Percentiles rank a stretch among this genome's conserved stretches.
Evolutionary conservation across 2,888 invertebrate species (phyloP).

Genomic region (Microplitis deprimator): DNA sequence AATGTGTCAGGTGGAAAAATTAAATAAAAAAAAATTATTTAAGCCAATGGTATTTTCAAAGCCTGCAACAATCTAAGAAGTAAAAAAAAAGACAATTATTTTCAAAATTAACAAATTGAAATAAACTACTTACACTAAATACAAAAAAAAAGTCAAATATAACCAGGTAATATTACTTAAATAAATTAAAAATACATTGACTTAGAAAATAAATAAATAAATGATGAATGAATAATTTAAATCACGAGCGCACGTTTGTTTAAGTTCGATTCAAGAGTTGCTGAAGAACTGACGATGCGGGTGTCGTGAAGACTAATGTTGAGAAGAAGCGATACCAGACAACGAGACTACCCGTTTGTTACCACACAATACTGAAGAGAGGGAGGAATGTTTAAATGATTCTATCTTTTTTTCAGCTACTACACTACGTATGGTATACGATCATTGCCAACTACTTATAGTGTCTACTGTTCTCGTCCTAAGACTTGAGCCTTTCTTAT

Average conservation of each 20-base stretch:
- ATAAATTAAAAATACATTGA: no score
- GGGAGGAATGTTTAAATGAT: constrained; percentile 54
- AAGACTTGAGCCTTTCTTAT: constrained; percentile 10
- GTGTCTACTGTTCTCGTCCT: constrained; percentile 7
- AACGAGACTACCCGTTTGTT: constrained; percentile 49
- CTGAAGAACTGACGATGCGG: constrained; percentile 66
- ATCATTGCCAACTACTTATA: constrained; percentile 21
- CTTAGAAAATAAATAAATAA: background rate
- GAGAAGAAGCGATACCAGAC: constrained; percentile 44
- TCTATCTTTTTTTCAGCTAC: constrained; percentile 8
- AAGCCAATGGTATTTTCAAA: background rate
- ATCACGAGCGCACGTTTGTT: background rate
- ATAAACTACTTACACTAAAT: background rate
- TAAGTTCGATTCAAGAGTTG: constrained; percentile 54
- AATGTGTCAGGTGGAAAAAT: constrained; percentile 17
- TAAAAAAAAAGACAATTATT: background rate
- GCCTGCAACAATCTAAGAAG: no score
- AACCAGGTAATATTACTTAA: background rate
- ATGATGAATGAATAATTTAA: background rate
- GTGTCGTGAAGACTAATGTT: constrained; percentile 60
- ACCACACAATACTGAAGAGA: constrained; percentile 53
- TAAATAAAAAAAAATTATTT: constrained; percentile 8
- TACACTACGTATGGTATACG: constrained; percentile 32
- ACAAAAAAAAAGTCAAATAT: background rate
- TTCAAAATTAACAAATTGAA: background rate